Conservation (phyloP, 2,113 vertebrate genomes). For the Choloepus hoffmanni region DNA sequence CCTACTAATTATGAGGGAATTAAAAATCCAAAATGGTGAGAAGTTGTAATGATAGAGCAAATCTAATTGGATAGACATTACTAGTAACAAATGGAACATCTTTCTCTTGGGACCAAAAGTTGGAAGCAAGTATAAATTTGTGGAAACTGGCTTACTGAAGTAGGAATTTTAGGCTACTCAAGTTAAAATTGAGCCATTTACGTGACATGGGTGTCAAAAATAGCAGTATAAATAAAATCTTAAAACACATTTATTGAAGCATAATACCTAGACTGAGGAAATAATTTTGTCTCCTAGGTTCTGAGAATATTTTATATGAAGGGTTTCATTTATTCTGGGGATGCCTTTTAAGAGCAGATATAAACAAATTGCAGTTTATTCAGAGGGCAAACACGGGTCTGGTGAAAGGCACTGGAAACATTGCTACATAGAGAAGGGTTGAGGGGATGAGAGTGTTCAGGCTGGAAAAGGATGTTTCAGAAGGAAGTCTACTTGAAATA, state of each 20-base stretch:
- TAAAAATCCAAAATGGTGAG: neutral
- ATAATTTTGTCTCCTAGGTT: neutral
- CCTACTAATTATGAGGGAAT: neutral
- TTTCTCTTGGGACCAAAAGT: neutral
- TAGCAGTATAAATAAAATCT: neutral
- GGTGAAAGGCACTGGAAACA: neutral
- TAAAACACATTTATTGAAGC: neutral
- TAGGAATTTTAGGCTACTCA: neutral
- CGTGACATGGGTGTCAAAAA: neutral
- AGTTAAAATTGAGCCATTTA: neutral
- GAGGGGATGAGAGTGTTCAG: neutral
- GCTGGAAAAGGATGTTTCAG: neutral
- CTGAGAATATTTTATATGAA: slow-evolving; percentile 7
- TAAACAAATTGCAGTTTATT: neutral
- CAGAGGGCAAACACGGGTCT: neutral
- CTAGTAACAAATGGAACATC: neutral
- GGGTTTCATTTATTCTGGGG: neutral
- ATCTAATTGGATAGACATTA: neutral
- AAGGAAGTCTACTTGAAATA: neutral
- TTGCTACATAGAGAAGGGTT: neutral
- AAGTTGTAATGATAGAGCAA: neutral
- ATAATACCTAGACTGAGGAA: neutral
- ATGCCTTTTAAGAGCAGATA: neutral
- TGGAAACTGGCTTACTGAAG: neutral
- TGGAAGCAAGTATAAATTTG: neutral